These are phyloP conservation scores for Sceloporus undulatus DNA, from an alignment of 2,113 vertebrate species.

Conservation along the genomic window DNA sequence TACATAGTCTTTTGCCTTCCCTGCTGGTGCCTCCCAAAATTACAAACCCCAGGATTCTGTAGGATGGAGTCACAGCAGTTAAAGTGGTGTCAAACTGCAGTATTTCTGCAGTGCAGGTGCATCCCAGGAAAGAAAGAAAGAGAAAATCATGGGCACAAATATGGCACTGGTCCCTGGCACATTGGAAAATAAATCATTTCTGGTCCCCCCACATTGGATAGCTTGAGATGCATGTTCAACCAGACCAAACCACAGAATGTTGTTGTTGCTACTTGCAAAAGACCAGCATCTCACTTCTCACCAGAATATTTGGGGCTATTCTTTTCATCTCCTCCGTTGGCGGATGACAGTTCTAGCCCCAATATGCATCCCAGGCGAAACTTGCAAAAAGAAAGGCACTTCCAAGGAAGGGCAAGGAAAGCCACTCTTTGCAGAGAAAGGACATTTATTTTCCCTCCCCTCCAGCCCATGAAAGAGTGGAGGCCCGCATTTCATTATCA, in stretches of 20 bases:
- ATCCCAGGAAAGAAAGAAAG: too few species aligned
- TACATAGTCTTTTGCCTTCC: too few species aligned
- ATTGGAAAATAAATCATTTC: too few species aligned
- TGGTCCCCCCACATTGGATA: too few species aligned
- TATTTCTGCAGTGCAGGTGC: too few species aligned
- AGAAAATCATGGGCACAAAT: too few species aligned
- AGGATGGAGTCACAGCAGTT: too few species aligned
- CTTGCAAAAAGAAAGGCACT: conserved; percentile 42
- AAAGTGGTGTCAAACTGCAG: too few species aligned
- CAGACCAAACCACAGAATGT: neutral
- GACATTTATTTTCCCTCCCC: conserved; percentile 43
- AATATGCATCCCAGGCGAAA: fast-evolving
- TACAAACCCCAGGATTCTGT: too few species aligned
- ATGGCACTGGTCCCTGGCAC: too few species aligned
- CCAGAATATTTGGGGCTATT: neutral
- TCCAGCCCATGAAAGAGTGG: conserved; percentile 19
- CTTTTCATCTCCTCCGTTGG: conserved; percentile 16
- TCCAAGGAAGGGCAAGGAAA: neutral
- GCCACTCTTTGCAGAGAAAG: conserved; percentile 20
- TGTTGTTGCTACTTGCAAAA: neutral
- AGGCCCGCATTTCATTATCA: conserved; percentile 64
- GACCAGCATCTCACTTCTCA: neutral
- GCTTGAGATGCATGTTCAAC: too few species aligned
- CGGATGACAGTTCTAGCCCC: conserved; percentile 7
- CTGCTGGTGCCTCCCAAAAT: too few species aligned